phyloP scores from a whole-genome alignment of 2,113 vertebrate genomes.

The Bufo bufo region DNA sequence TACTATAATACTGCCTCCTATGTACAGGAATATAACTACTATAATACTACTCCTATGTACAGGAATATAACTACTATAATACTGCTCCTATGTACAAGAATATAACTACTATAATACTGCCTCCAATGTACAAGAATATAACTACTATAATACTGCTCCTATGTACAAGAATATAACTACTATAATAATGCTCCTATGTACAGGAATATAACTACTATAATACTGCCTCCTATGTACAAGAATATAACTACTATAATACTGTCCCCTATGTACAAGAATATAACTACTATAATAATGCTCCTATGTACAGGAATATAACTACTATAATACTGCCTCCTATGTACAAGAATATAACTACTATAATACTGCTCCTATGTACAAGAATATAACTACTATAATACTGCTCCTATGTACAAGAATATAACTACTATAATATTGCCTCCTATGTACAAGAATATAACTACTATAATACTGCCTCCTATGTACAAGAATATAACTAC shows the following conservation, averaged over 20 bases:
- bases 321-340: neutral
- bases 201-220: neutral
- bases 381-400: slow-evolving; percentile 2
- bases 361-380: neutral
- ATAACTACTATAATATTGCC: neutral
- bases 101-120: neutral
- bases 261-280: neutral
- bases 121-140: neutral
- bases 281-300: slow-evolving; percentile 1
- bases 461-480: slow-evolving; percentile 1
- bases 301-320: neutral
- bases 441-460: neutral
- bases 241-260: slow-evolving; percentile 1
- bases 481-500: neutral
- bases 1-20: neutral
- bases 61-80: neutral
- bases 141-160: neutral
- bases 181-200: neutral
- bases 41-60: neutral
- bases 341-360: neutral
- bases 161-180: neutral
- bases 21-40: neutral
- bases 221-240: neutral
- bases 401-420: neutral
- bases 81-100: neutral